Evolutionary conservation across 30 jellyfish, hydroid and myxozoan species (phyloP).

Genomic region (Chrysaora quinquecirrha): DNA sequence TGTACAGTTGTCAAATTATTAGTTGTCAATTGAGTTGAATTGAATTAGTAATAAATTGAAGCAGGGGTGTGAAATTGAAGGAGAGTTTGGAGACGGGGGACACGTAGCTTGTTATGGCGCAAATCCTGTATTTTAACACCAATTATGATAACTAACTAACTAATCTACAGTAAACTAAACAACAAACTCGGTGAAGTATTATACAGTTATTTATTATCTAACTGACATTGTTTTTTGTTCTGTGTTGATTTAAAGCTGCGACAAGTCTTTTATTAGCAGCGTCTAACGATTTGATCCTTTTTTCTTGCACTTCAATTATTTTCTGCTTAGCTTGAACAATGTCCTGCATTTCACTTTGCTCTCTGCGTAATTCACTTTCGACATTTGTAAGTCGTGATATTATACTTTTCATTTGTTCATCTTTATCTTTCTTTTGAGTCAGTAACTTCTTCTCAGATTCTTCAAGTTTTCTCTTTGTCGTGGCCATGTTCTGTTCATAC

Average conservation of each 20-base stretch:
- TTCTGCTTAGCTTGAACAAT: conserved; percentile 82
- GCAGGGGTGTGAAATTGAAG: no score
- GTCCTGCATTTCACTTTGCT: conserved; percentile 86
- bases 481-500: conserved; percentile 60
- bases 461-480: conserved; percentile 56
- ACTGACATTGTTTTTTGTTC: conserved; percentile 29
- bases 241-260: conserved; percentile 73
- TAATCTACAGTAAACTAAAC: no score
- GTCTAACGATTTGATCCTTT: conserved; percentile 85
- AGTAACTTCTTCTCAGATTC: conserved; percentile 71
- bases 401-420: conserved; percentile 86
- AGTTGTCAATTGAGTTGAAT: no score
- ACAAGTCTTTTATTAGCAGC: conserved; percentile 82
- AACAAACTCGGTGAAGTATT: no score
- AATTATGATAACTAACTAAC: no score
- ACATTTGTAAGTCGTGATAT: conserved; percentile 78
- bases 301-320: conserved; percentile 92
- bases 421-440: conserved; percentile 71
- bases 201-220: no score
- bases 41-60: no score
- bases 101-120: no score
- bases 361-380: conserved; percentile 83
- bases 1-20: no score
- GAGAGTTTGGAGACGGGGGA: no score
- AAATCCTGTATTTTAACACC: no score